Percentiles rank a stretch among this genome's conserved stretches.
These are phyloP conservation scores for Potamilus streckersoni DNA, from an alignment of 1,140 invertebrate species.

Conservation along the genomic window DNA sequence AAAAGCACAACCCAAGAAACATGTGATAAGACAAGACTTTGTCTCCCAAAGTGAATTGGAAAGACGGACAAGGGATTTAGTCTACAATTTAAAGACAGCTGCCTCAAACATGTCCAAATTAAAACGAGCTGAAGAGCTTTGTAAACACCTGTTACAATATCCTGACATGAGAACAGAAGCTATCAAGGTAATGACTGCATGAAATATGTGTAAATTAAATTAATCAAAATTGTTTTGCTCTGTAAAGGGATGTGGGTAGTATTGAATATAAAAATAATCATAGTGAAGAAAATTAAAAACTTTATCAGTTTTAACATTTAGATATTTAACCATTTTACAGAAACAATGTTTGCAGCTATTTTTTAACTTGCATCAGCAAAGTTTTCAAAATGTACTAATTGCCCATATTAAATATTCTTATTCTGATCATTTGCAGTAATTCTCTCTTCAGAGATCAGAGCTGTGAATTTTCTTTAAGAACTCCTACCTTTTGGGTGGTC, in stretches of 20 bases:
- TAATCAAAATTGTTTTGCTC: not conserved
- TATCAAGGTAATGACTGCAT: conserved; percentile 72
- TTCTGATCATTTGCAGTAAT: no score
- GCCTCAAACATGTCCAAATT: conserved; percentile 73
- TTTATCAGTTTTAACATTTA: not conserved
- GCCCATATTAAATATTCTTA: no score
- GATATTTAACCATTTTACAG: not conserved
- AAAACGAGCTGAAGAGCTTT: conserved; percentile 76
- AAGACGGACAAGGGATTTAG: conserved; percentile 75
- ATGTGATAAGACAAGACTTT: conserved; percentile 32
- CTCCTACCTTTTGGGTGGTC: no score
- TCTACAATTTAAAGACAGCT: conserved; percentile 75
- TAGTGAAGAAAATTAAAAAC: not conserved
- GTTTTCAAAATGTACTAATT: no score
- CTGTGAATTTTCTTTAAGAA: no score
- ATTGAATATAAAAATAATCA: not conserved
- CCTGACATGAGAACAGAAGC: conserved; percentile 79
- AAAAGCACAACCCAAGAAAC: no score
- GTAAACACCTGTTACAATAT: conserved; percentile 78
- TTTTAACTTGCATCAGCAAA: not conserved
- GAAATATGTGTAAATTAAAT: conserved; percentile 6
- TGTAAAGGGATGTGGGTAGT: not conserved
- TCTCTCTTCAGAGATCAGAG: no score
- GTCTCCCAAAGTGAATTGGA: conserved; percentile 39
- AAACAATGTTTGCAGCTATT: not conserved